Percentiles rank a stretch among this genome's conserved stretches.
Evolutionary conservation across 2,888 invertebrate species (phyloP).

Genomic region (Drosophila mimica): DNA sequence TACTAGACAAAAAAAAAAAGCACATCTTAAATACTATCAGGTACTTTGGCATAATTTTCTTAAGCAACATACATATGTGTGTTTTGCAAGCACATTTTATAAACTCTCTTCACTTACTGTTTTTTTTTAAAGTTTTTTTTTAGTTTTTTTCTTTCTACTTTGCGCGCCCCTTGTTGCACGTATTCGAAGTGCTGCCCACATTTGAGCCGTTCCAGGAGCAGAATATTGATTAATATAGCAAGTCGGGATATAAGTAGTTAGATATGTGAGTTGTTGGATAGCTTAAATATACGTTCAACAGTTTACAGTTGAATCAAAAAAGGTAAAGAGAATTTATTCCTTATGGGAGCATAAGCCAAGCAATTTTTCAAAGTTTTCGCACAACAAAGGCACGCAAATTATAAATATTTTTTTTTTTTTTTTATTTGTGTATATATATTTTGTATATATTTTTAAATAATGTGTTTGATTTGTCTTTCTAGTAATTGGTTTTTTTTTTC

Average conservation of each 20-base stretch:
- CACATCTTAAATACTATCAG: constrained; percentile 80
- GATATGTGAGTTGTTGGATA: constrained; percentile 26
- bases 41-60: constrained; percentile 82
- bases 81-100: constrained; percentile 38
- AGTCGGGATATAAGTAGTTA: constrained; percentile 4
- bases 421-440: not conserved
- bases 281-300: constrained; percentile 34
- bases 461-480: constrained; percentile 16
- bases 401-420: not conserved
- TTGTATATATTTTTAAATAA: constrained; percentile 1
- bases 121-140: not conserved
- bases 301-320: constrained; percentile 3
- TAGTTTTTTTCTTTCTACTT: constrained; percentile 3
- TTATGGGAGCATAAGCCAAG: constrained; percentile 19
- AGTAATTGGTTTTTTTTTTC: constrained; percentile 18
- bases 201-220: constrained; percentile 13
- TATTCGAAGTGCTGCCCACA: constrained; percentile 24
- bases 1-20: constrained; percentile 35
- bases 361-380: constrained; percentile 7
- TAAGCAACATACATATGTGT: constrained; percentile 36
- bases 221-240: constrained; percentile 8
- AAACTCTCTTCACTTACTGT: constrained; percentile 4
- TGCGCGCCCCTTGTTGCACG: constrained; percentile 20
- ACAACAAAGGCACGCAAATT: constrained; percentile 48
- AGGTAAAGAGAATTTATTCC: not conserved